Base-by-base conservation (phyloP, 2,113 vertebrate genomes). In the Anolis carolinensis region DNA sequence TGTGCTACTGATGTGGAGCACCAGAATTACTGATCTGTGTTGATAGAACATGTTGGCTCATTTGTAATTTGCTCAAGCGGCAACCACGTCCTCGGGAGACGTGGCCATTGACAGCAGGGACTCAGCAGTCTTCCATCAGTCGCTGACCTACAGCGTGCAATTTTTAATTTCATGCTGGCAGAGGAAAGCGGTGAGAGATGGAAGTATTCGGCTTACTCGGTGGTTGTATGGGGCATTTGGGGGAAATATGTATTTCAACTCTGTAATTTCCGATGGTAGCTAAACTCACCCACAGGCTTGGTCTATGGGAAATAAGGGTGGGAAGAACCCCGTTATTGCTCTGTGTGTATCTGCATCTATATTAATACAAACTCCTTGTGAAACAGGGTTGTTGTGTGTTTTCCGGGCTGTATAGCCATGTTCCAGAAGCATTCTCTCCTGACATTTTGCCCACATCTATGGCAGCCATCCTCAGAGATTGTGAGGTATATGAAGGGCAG, bases 311-410 rank as follows among this genome's bases (percentile, higher is more conserved):
- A 59, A 34, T 6, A n/a, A 9, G 14, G 21, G 52, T n/a, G 55
- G 34, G 32, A 32, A 44, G 39, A 72, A 20, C 4, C 23, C 20
- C 63, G 25, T 18, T 25, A 65, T 25, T 65, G 63, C 63, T 23
- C 23, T 65, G 25, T 65, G 63, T 65, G 25, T 65, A 23, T 25
- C 63, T 25, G 14, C 55, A 3, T 59, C 55, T 59, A 18, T 4
- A 59, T 59, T 77, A 77, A 67, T 84, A n/a, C 76, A 36, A 44
- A 59, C 82, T 44, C 72, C 72, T 84, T 48, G 36, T 67, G 62
- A 48, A 67, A 67, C 39, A 4, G 5, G 39, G 39, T 44, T 44
- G 3, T 44, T 44, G 39, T 44, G 39, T 2, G 39, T 44, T 44
- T 44, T 44, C 5, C 39, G 39, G 5, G 39, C 39, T 44, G 5